Evolutionary conservation across 2,888 invertebrate genomes (phyloP), one percentile per base, ranked within the genome.

Genomic region (Caradrina kadenii): DNA sequence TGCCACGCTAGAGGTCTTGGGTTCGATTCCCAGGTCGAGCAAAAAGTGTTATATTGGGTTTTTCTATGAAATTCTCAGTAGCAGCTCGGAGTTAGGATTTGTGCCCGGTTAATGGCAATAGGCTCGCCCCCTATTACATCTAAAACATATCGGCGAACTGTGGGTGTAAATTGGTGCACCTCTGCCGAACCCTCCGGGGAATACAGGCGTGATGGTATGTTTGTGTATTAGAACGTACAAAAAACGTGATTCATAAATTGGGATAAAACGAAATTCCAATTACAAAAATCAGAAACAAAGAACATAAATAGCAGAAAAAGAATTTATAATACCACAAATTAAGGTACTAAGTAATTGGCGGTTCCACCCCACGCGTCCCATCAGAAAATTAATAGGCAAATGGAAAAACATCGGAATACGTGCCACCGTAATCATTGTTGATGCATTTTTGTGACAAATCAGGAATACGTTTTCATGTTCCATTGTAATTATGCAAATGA

Each of bases 401-500:
- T 84, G 78, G 79, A 79, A 84, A 81, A 73, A 72, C 69, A 78
- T 76, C 48, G 59, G 70, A 83, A 81, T 66, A 81, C 55, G 60
- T 54, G 69, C 68, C 63, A 58, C 73, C 73, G 67, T 76, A 70
- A 82, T 83, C 73, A 83, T 73, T 81, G 76, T 81, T 85, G 81
- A 76, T 86, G 80, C 76, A 86, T 87, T 87, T 86, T 86, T 85
- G 79, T 81, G 76, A 81, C 80, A 85, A 82, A 84, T 81, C 81
- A 83, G 76, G 70, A 80, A 73, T 80, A 84, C 82, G 78, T 85
- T 84, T 81, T 82, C 84, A 79, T 79, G 63, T 83, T 54, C 79
- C 83, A 88, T 89, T 87, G 85, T 89, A 86, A 90, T 89, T 88
- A 91, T 89, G 90, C 88, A 90, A 89, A 91, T 90, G 86, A 86